Evolutionary conservation across 2,113 vertebrate genomes (phyloP).

Genomic region (Delphinapterus leucas): DNA sequence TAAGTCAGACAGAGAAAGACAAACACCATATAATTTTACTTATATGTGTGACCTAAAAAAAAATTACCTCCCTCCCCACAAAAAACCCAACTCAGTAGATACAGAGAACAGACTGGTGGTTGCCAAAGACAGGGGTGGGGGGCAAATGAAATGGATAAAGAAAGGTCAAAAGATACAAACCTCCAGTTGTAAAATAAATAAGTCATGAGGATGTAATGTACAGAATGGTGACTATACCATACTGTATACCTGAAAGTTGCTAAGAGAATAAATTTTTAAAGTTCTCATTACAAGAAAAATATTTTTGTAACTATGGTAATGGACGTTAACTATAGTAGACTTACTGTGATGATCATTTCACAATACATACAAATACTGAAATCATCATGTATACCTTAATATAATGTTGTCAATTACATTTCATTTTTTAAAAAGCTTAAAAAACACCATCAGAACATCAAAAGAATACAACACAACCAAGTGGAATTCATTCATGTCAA

Average conservation of each 20-base stretch:
- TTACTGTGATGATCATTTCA: neutral
- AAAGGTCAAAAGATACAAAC: neutral
- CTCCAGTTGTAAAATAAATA: neutral
- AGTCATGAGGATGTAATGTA: neutral
- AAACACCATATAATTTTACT: neutral
- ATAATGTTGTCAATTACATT: neutral
- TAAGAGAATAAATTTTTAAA: neutral
- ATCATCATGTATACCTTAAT: neutral
- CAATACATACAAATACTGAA: neutral
- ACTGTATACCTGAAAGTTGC: neutral
- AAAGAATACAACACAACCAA: neutral
- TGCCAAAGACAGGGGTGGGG: too few species aligned
- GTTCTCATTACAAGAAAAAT: neutral
- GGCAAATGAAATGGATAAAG: neutral
- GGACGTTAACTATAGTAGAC: neutral
- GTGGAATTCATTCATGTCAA: neutral
- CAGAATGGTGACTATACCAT: neutral
- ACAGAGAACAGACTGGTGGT: neutral
- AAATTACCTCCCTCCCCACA: neutral
- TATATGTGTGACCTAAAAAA: neutral
- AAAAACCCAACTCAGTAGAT: neutral
- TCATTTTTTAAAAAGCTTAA: neutral
- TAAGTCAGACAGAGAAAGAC: neutral
- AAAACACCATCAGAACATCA: neutral
- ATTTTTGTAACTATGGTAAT: neutral